A percentile compares a stretch with the other conserved stretches of the same genome.
Evolutionary conservation across 1,140 invertebrate genomes (phyloP).

Genomic region (Anthonomus grandis): DNA sequence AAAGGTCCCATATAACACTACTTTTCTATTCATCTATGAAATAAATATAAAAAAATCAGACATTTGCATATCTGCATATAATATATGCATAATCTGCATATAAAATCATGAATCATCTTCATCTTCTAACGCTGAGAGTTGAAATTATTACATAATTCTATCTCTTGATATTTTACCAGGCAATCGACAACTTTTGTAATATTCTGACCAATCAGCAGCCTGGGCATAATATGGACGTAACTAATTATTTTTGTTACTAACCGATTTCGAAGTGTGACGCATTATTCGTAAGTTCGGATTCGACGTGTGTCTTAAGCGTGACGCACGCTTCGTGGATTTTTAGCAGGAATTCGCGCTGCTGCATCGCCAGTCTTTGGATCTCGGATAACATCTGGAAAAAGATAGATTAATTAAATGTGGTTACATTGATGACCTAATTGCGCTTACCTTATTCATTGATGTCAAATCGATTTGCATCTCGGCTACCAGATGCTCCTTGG

Average conservation of each 20-base stretch:
- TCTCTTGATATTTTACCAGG: too few relatives aligned
- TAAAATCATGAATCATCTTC: neutral
- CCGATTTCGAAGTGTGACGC: constrained; percentile 60
- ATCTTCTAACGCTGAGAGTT: neutral
- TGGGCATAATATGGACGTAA: too few relatives aligned
- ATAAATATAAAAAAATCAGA: too few relatives aligned
- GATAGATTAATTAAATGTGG: too few relatives aligned
- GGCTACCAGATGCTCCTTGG: constrained; percentile 62
- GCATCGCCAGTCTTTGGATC: constrained; percentile 61
- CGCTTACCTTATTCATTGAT: constrained; percentile 45
- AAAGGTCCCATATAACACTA: too few relatives aligned
- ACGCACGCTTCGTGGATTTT: constrained; percentile 72
- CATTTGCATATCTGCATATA: too few relatives aligned
- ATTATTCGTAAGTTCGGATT: constrained; percentile 66
- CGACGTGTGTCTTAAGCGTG: constrained; percentile 67
- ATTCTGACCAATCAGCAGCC: too few relatives aligned
- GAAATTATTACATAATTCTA: neutral
- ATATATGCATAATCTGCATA: neutral
- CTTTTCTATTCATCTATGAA: too few relatives aligned
- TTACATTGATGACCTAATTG: too few relatives aligned
- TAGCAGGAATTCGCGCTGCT: constrained; percentile 66
- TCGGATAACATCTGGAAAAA: constrained; percentile 56
- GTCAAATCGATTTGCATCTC: constrained; percentile 57
- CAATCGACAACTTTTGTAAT: too few relatives aligned
- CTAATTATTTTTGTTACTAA: neutral